These are phyloP conservation scores for Lepus timidus DNA, from an alignment of 2,113 vertebrate species.

Conservation along the genomic window DNA sequence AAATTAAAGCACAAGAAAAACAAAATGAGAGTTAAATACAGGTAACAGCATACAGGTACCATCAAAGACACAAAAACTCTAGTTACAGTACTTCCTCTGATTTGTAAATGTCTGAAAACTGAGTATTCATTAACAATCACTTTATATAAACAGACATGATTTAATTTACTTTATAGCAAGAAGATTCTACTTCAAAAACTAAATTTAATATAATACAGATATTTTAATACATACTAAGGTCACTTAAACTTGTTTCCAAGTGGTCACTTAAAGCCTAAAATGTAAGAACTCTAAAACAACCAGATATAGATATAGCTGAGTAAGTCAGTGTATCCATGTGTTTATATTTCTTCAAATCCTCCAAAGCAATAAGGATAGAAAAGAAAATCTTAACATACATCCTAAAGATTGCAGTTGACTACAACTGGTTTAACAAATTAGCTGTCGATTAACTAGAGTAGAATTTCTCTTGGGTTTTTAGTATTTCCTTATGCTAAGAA, in stretches of 20 bases:
- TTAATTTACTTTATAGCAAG: background rate
- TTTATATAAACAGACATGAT: background rate
- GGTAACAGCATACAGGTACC: background rate
- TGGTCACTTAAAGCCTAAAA: slow-evolving; percentile 13
- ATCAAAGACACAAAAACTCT: background rate
- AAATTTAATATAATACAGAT: background rate
- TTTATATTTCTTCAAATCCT: background rate
- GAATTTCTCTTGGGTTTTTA: background rate
- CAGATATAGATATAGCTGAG: background rate
- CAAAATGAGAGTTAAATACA: background rate
- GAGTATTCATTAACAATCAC: background rate
- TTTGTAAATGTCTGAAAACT: background rate
- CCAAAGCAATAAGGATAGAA: background rate
- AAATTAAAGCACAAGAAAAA: slow-evolving; percentile 9
- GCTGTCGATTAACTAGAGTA: background rate
- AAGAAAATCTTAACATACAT: background rate
- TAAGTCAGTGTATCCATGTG: background rate
- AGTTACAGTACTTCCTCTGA: background rate
- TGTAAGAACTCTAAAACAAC: background rate
- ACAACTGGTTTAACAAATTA: background rate
- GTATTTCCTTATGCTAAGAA: slow-evolving; percentile 9
- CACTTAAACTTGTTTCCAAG: slow-evolving; percentile 18
- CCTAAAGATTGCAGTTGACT: slow-evolving; percentile 25
- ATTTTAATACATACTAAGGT: background rate
- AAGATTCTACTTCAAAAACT: slow-evolving; percentile 5